These are phyloP conservation scores for Nemotelus pantherinus DNA, from an alignment of 2,888 invertebrate species.

Conservation along the genomic window DNA sequence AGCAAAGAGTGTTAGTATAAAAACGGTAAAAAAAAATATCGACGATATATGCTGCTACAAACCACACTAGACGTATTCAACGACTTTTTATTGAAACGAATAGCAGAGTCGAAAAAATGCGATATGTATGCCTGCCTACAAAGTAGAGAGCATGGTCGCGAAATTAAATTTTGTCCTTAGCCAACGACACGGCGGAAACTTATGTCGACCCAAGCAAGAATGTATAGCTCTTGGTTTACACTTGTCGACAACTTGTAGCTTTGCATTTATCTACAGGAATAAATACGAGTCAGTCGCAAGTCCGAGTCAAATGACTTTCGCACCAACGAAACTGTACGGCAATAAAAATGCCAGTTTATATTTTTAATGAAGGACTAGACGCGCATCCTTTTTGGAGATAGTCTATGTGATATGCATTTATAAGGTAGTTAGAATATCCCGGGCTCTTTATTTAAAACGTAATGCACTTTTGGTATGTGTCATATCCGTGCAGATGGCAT, in stretches of 20 bases:
- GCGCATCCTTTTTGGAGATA: neutral
- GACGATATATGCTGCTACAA: constrained; percentile 25
- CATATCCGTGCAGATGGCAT: too few relatives aligned
- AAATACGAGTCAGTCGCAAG: constrained; percentile 29
- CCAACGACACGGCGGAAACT: constrained; percentile 35
- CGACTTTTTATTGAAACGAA: constrained; percentile 37
- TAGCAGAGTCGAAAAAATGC: constrained; percentile 44
- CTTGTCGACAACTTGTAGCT: constrained; percentile 36
- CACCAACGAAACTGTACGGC: constrained; percentile 34
- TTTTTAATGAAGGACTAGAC: constrained; percentile 50
- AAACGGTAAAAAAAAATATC: neutral
- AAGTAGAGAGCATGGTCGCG: constrained; percentile 42
- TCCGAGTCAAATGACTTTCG: constrained; percentile 18
- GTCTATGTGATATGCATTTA: too few relatives aligned
- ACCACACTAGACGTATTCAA: constrained; percentile 10
- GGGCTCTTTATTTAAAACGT: too few relatives aligned
- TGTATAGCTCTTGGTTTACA: constrained; percentile 10
- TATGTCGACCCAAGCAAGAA: constrained; percentile 14
- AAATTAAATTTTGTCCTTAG: constrained; percentile 50
- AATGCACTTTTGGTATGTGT: too few relatives aligned
- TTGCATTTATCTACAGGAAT: constrained; percentile 18
- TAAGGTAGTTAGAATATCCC: too few relatives aligned
- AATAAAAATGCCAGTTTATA: constrained; percentile 48
- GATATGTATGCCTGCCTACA: constrained; percentile 25
- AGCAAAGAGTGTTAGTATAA: too few relatives aligned